These are phyloP conservation scores for Phylloscopus trochiloides DNA, from an alignment of 2,113 vertebrate genomes.

Conservation along the genomic window DNA sequence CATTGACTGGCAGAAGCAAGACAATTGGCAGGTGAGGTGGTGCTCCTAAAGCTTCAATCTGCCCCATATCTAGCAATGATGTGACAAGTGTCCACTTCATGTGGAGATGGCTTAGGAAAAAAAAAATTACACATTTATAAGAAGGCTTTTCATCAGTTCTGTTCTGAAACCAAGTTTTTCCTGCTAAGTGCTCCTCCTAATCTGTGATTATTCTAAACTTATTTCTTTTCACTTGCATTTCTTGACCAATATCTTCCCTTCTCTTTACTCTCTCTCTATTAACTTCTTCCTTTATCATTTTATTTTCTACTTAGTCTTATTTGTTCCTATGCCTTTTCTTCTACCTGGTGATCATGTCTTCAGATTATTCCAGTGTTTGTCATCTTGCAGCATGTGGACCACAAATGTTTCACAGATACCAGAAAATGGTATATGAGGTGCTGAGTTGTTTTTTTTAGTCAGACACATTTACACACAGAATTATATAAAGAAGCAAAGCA, in stretches of 20 bases:
- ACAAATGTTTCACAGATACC: neutral
- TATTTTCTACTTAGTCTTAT: neutral
- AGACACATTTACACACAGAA: neutral
- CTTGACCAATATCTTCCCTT: neutral
- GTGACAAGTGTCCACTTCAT: neutral
- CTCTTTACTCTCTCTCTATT: neutral
- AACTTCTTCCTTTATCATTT: neutral
- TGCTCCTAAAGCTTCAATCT: neutral
- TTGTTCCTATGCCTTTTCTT: neutral
- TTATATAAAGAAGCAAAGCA: neutral
- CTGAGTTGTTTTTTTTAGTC: neutral
- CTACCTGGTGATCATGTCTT: neutral
- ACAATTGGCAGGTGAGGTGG: neutral
- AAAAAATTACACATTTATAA: neutral
- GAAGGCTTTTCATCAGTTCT: neutral
- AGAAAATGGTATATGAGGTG: neutral
- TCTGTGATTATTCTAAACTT: neutral
- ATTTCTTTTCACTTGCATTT: neutral
- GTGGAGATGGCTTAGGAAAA: neutral
- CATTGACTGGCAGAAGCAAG: neutral
- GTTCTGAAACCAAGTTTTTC: neutral
- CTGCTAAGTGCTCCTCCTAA: neutral
- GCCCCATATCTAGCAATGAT: neutral
- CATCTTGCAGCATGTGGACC: neutral
- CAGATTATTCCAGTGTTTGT: neutral